Evolutionary conservation across 2,888 invertebrate genomes (phyloP).

Genomic region (Pseudococcus longispinus): DNA sequence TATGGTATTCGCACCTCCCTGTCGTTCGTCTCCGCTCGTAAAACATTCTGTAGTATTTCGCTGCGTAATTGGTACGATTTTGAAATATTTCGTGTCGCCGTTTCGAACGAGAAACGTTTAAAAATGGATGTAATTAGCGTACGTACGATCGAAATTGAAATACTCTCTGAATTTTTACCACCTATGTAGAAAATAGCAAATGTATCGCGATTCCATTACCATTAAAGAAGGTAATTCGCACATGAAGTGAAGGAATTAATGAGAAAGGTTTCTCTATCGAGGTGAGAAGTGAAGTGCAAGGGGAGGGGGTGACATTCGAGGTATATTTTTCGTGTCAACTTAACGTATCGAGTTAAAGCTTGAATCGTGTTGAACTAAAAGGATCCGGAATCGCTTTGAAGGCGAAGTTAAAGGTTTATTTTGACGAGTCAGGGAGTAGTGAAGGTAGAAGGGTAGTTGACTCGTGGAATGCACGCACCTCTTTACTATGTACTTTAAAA

Average conservation of each 20-base stretch:
- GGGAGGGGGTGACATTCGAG: not conserved
- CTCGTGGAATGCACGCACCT: not conserved
- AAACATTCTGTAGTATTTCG: not conserved
- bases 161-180: not conserved
- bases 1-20: not conserved
- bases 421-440: not conserved
- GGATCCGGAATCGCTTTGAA: not conserved
- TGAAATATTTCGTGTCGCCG: not conserved
- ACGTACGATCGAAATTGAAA: not conserved
- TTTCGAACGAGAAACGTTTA: not conserved
- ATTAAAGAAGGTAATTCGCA: not conserved
- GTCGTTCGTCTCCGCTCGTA: no score
- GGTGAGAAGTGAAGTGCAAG: no score
- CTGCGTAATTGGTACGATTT: not conserved
- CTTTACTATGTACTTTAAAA: not conserved
- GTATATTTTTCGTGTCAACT: slow-evolving; percentile 26
- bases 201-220: not conserved
- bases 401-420: slow-evolving; percentile 8
- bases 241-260: not conserved
- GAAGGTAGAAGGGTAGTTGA: not conserved
- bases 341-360: slow-evolving; percentile 25
- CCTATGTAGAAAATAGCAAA: not conserved
- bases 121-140: not conserved
- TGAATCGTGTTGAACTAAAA: slow-evolving; percentile 29
- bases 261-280: not conserved